A percentile compares a stretch with the other conserved stretches of the same genome.
Conservation (phyloP, 2,113 vertebrate species). For the Larimichthys polyactis region DNA sequence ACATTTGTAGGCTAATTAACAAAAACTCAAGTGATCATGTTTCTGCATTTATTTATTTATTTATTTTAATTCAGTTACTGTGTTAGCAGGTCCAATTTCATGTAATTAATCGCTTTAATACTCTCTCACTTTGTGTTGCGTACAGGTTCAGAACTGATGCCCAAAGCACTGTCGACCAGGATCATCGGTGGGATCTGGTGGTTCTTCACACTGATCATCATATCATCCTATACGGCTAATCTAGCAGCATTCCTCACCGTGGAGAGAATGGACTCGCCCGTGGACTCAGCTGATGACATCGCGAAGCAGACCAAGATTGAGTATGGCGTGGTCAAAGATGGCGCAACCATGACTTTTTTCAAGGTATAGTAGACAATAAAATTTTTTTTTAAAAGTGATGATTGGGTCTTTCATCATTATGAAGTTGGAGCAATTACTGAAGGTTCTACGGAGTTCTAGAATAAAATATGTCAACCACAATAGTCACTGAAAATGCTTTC, state of each 20-base stretch:
- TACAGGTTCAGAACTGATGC: constrained; percentile 98
- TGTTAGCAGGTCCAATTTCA: constrained; percentile 25
- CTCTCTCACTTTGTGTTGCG: constrained; percentile 24
- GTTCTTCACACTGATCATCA: constrained; percentile 99
- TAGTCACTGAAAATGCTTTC: neutral
- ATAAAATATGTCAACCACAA: neutral
- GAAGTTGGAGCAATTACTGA: neutral
- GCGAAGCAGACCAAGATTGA: constrained; percentile 99
- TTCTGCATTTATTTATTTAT: neutral
- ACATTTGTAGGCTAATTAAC: constrained; percentile 54
- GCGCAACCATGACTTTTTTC: constrained; percentile 98
- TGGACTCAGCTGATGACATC: constrained; percentile 96
- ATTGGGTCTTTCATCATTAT: neutral
- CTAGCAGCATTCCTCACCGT: constrained; percentile 97
- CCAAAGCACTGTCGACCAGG: constrained; percentile 97
- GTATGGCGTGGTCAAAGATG: constrained; percentile 96
- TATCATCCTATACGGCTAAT: constrained; percentile 99
- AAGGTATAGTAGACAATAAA: constrained; percentile 85
- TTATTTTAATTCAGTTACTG: constrained; percentile 47
- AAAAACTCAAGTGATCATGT: constrained; percentile 37
- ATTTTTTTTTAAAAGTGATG: too few relatives aligned
- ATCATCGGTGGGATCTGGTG: constrained; percentile 99
- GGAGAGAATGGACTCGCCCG: constrained; percentile 97
- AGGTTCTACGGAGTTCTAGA: neutral
- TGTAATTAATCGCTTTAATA: constrained; percentile 20